Percentiles rank a stretch among this genome's conserved stretches.
phyloP scores from a whole-genome alignment of 2,888 invertebrate genomes.

The Cartodere bifasciata region DNA sequence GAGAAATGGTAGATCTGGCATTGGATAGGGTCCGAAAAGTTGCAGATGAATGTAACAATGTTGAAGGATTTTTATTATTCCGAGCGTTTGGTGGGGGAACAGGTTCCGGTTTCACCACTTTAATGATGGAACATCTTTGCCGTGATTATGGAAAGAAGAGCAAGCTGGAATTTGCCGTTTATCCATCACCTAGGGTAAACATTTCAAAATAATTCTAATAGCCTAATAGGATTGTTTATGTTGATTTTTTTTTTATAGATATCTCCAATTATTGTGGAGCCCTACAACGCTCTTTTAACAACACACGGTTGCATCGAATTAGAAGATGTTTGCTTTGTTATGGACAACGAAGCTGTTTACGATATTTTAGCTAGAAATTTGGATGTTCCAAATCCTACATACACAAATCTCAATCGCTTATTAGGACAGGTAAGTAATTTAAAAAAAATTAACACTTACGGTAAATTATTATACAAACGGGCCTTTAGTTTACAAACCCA shows the following conservation, averaged over 20 bases:
- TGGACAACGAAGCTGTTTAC: conserved; percentile 66
- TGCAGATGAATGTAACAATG: conserved; percentile 48
- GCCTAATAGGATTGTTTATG: not conserved
- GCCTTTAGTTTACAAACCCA: no score
- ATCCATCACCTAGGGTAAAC: conserved; percentile 62
- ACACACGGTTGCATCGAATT: conserved; percentile 56
- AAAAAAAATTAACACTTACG: no score
- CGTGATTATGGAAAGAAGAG: conserved; percentile 51
- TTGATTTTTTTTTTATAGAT: conserved; percentile 33
- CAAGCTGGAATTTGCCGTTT: conserved; percentile 58
- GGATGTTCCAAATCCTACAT: conserved; percentile 66
- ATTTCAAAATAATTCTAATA: conserved; percentile 1
- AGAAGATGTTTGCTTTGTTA: conserved; percentile 57
- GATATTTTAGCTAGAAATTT: conserved; percentile 63
- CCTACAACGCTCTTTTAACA: conserved; percentile 61
- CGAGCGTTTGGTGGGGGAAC: conserved; percentile 68
- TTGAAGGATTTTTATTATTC: conserved; percentile 53
- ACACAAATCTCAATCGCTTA: conserved; percentile 74
- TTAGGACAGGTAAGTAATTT: conserved; percentile 52
- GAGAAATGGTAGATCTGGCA: conserved; percentile 59
- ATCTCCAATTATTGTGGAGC: conserved; percentile 64
- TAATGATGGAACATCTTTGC: conserved; percentile 49
- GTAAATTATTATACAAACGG: no score
- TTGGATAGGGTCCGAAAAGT: conserved; percentile 54
- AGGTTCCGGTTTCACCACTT: conserved; percentile 60